Evolutionary conservation across 2,888 invertebrate species (phyloP).

Genomic region (Tipula vernalis): DNA sequence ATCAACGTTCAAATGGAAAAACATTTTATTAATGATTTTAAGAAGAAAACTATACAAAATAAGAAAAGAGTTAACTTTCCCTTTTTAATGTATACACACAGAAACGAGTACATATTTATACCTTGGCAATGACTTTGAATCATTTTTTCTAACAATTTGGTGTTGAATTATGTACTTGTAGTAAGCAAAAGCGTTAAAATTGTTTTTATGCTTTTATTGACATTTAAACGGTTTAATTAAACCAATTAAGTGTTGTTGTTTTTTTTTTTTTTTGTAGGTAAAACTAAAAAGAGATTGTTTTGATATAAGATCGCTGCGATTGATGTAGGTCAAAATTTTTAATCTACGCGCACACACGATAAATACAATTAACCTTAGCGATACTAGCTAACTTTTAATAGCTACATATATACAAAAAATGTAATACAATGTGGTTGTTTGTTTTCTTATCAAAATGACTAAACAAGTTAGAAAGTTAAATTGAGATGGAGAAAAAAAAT

Average conservation of each 20-base stretch:
- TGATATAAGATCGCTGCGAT: background rate
- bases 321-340: background rate
- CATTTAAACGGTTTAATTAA: background rate
- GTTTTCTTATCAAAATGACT: background rate
- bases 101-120: background rate
- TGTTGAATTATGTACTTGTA: too few species aligned
- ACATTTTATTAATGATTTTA: background rate
- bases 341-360: too few species aligned
- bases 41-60: background rate
- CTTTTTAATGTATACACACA: background rate
- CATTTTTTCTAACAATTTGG: background rate
- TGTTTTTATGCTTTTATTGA: background rate
- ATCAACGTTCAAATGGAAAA: background rate
- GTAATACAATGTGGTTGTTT: background rate
- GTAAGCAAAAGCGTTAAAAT: background rate
- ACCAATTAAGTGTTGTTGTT: background rate
- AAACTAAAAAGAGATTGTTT: background rate
- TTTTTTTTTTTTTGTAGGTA: background rate
- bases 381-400: background rate
- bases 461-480: background rate
- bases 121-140: background rate
- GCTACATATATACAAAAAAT: background rate
- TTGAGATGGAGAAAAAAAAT: background rate
- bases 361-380: background rate
- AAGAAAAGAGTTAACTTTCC: background rate